Percentiles rank a stretch among this genome's conserved stretches.
These are phyloP conservation scores for Cyclopterus lumpus DNA, from an alignment of 2,797 vertebrate species.

Conservation along the genomic window DNA sequence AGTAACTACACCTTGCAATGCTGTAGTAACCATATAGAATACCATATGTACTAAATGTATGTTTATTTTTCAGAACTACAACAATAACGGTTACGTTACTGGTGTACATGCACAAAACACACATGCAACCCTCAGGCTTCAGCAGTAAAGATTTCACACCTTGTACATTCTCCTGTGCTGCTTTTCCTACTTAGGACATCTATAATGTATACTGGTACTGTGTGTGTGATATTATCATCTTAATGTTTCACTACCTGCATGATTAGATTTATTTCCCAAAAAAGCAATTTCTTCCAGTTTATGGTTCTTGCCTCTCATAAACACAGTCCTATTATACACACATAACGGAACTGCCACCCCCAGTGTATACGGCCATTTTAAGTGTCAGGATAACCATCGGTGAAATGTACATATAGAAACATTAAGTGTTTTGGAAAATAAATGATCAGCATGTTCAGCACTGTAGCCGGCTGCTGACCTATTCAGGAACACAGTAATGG, in stretches of 20 bases:
- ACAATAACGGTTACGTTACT: too few species aligned
- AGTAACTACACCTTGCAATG: not conserved
- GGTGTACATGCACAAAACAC: not conserved
- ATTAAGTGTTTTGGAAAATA: not conserved
- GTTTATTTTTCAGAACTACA: too few species aligned
- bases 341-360: not conserved
- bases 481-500: constrained; percentile 16
- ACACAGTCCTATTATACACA: not conserved
- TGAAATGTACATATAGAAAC: constrained; percentile 18
- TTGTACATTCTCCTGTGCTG: not conserved
- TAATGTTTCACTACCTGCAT: not conserved
- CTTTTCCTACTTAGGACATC: not conserved
- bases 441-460: not conserved
- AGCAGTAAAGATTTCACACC: not conserved
- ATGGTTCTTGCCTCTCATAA: constrained; percentile 20
- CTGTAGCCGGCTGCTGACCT: constrained; percentile 24
- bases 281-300: constrained; percentile 5
- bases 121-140: not conserved
- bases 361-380: not conserved
- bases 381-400: not conserved
- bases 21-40: not conserved
- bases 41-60: too few species aligned
- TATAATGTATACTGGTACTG: not conserved
- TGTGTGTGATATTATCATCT: constrained; percentile 1
- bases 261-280: constrained; percentile 13